These are phyloP conservation scores for Eupeodes latifasciatus DNA, from an alignment of 2,888 invertebrate genomes.

Conservation along the genomic window DNA sequence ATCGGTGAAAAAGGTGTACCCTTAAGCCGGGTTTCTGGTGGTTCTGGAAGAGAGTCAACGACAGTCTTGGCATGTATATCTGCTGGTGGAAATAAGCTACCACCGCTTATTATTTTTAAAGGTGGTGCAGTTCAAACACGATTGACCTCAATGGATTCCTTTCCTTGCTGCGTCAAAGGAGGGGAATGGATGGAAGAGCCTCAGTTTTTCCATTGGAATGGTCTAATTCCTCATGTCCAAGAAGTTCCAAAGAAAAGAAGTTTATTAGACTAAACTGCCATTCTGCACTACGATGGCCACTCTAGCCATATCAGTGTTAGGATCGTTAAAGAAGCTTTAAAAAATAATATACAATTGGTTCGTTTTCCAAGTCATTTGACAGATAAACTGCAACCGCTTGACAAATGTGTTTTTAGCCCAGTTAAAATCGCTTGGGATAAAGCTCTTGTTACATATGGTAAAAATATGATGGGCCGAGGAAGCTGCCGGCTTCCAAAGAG, in stretches of 20 bases:
- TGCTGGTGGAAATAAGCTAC: too few species aligned
- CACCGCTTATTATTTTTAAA: too few species aligned
- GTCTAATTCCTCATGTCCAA: not conserved
- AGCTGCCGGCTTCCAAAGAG: too few species aligned
- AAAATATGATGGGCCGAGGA: too few species aligned
- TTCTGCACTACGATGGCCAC: not conserved
- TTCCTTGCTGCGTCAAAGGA: not conserved
- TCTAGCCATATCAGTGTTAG: conserved; percentile 8
- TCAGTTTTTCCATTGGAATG: not conserved
- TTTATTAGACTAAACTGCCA: not conserved
- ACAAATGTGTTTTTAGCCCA: too few species aligned
- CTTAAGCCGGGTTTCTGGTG: too few species aligned
- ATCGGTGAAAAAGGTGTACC: too few species aligned
- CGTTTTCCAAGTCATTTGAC: not conserved
- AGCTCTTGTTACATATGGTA: too few species aligned
- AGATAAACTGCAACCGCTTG: too few species aligned
- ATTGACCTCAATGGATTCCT: too few species aligned
- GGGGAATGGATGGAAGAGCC: not conserved
- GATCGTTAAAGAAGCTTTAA: not conserved
- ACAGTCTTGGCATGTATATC: too few species aligned
- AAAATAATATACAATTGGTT: not conserved
- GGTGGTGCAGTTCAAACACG: not conserved
- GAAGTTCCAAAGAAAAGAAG: not conserved
- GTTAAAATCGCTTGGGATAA: not conserved
- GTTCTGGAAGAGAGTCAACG: too few species aligned